Percentiles rank a stretch among this genome's conserved stretches.
These are phyloP conservation scores for Ernsta delagoae DNA, from an alignment of 2,888 invertebrate species.

Conservation along the genomic window DNA sequence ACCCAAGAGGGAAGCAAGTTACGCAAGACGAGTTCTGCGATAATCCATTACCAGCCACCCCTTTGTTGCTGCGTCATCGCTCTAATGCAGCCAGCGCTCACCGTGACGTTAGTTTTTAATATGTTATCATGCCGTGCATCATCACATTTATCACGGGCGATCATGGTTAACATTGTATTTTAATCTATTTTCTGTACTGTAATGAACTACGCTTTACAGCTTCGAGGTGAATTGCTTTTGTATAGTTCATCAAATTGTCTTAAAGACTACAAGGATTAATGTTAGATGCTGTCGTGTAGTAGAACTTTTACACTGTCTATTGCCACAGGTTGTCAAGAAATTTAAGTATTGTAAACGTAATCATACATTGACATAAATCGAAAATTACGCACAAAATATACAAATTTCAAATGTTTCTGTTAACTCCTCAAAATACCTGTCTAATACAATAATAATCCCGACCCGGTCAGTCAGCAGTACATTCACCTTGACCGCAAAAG, in stretches of 20 bases:
- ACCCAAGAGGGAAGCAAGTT: not conserved
- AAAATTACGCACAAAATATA: no score
- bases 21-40: not conserved
- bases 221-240: no score
- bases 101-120: conserved; percentile 1
- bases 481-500: conserved; percentile 21
- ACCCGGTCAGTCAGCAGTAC: not conserved
- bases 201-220: not conserved
- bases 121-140: not conserved
- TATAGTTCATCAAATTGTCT: no score
- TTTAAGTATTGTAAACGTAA: no score
- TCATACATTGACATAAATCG: no score
- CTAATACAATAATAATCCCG: not conserved
- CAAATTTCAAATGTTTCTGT: not conserved
- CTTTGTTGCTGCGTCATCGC: not conserved
- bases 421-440: not conserved
- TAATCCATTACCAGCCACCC: not conserved
- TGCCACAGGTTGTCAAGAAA: no score
- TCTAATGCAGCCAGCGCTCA: not conserved
- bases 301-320: no score
- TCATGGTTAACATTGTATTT: not conserved
- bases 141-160: not conserved
- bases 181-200: not conserved
- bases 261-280: no score
- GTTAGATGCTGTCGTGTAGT: no score